These are phyloP conservation scores for Oncorhynchus nerka DNA, from an alignment of 2,113 vertebrate genomes.

Conservation along the genomic window DNA sequence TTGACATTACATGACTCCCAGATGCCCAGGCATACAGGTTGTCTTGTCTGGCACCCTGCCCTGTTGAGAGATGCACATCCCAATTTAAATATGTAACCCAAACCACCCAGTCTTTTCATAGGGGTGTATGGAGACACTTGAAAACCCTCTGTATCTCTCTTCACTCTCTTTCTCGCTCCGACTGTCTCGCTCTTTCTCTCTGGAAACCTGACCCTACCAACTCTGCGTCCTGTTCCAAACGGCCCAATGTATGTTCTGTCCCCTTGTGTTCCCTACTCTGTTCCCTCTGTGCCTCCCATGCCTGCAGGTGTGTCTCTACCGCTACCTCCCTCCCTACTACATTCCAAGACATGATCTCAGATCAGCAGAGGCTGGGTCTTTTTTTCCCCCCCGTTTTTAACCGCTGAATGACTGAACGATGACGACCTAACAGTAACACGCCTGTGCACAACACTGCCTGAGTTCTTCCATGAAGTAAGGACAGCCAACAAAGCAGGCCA, in stretches of 20 bases:
- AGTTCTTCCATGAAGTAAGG: conserved; percentile 15
- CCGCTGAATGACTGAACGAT: conserved; percentile 16
- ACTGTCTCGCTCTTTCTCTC: background rate
- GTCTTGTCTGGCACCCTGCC: background rate
- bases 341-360: conserved; percentile 12
- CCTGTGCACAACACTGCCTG: conserved; percentile 24
- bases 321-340: background rate
- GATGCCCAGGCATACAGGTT: background rate
- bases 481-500: conserved; percentile 31
- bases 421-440: conserved; percentile 15
- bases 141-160: background rate
- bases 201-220: background rate
- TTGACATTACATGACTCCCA: background rate
- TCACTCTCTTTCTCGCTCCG: background rate
- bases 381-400: background rate
- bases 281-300: background rate
- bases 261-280: background rate
- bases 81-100: background rate
- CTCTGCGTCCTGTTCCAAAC: background rate
- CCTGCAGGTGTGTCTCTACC: background rate
- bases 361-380: background rate
- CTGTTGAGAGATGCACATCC: background rate
- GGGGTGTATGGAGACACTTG: background rate
- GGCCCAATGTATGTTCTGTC: background rate
- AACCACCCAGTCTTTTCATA: background rate